A percentile compares a stretch with the other conserved stretches of the same genome.
Conservation (phyloP, 2,113 vertebrate genomes). For the Strix aluco region DNA sequence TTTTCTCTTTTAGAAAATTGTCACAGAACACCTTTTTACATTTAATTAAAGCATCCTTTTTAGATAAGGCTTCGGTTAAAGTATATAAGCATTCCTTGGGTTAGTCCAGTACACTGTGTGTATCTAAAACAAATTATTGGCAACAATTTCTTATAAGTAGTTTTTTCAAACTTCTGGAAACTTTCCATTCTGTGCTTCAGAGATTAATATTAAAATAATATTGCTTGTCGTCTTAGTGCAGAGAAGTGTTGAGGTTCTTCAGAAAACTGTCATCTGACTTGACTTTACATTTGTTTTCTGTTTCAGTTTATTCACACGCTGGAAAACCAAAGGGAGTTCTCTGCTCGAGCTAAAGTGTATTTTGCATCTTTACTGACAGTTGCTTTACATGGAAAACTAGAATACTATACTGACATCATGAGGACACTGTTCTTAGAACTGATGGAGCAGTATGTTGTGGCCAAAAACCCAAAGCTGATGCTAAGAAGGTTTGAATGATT, state of each 20-base stretch:
- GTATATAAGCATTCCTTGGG: background rate
- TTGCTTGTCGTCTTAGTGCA: background rate
- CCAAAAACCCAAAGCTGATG: conserved; percentile 97
- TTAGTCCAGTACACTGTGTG: background rate
- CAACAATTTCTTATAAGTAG: background rate
- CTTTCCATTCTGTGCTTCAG: background rate
- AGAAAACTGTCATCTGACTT: background rate
- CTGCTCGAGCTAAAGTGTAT: conserved; percentile 89
- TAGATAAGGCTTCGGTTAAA: background rate
- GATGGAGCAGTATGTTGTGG: conserved; percentile 95
- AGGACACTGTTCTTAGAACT: conserved; percentile 92
- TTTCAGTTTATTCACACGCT: conserved; percentile 93
- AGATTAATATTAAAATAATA: background rate
- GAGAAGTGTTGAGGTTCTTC: background rate
- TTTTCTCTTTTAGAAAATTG: background rate
- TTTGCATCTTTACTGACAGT: conserved; percentile 95
- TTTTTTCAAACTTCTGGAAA: background rate
- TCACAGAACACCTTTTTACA: background rate
- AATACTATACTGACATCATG: conserved; percentile 98
- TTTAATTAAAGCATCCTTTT: conserved; percentile 12
- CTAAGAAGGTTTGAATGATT: conserved; percentile 85
- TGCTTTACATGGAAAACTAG: conserved; percentile 94
- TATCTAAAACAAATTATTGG: background rate
- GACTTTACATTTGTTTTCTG: background rate
- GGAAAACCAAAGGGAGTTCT: conserved; percentile 92